Evolutionary conservation across 2,888 invertebrate species (phyloP), one percentile per base, ranked within the genome.

Genomic region (Microctonus brassicae): DNA sequence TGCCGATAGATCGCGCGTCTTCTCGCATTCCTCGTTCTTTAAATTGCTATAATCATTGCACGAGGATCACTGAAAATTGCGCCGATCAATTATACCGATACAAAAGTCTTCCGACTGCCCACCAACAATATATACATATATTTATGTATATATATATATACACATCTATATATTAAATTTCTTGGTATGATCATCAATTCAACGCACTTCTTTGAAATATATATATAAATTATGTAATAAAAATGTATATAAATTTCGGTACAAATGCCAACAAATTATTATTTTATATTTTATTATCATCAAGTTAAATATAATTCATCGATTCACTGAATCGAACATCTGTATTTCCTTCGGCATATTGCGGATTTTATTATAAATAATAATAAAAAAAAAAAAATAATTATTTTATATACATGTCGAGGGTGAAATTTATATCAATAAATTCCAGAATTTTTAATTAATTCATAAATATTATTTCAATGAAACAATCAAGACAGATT

Each of bases 1-100:
- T 52, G 42, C 20, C 29, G n/a, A 29, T 55, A 20, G 42, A 36
- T 6, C 34, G 47, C 11, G 24, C 10, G 29, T 42, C 67, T 47
- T 39, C 55, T 52, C 29, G 47, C 58, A 36, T 72, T 63, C 36
- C 60, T 20, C 20, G 70, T 57, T 73, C 53, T 69, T 70, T 65
- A 60, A 65, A 73, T 75, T 74, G 72, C 62, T 68, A 70, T 77
- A 77, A 77, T 76, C 76, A 70, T 75, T 76, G 75, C 72, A 73
- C 72, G 72, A 72, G 36, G 70, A 77, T 81, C 70, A 53, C 64
- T 73, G 57, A 74, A 75, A 77, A 77, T 76, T 70, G 70, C 73
- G 17, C 72, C 72, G 74, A 76, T 72, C 77, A 73, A 78, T 81
- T 78, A 72, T 69, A 69, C 69, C 53, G 55, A 61, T 65, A 69